phyloP scores from a whole-genome alignment of 2,888 invertebrate species.

The Pristionchus maxplancki region DNA sequence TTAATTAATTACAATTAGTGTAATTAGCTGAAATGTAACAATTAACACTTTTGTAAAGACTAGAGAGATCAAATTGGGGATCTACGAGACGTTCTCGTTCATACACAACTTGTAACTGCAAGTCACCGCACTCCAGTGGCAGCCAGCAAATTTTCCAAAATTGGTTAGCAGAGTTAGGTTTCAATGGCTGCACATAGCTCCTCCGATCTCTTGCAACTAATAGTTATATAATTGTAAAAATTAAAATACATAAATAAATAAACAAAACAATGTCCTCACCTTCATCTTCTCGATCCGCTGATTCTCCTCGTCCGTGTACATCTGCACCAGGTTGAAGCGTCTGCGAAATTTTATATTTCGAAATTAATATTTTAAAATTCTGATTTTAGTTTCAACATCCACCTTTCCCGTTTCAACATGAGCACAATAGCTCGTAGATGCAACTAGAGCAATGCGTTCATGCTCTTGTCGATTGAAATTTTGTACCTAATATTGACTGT shows the following conservation, averaged over 20 bases:
- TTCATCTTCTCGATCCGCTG: constrained; percentile 5
- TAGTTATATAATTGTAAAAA: neutral
- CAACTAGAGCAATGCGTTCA: neutral
- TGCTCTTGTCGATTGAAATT: no score
- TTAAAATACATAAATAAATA: neutral
- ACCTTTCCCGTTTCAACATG: neutral
- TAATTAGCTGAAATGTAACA: neutral
- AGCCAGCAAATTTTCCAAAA: no score
- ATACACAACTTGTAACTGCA: no score
- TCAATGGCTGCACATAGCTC: neutral
- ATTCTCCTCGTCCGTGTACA: constrained; percentile 39
- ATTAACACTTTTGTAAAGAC: neutral
- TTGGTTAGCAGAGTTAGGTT: no score
- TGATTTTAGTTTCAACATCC: neutral
- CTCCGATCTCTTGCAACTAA: no score
- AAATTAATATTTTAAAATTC: neutral
- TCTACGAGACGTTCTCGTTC: no score
- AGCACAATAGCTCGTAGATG: neutral
- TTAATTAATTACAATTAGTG: neutral
- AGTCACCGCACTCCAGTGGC: no score
- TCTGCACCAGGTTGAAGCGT: constrained; percentile 37
- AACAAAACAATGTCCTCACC: constrained; percentile 9
- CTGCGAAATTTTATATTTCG: neutral
- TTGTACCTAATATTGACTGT: no score
- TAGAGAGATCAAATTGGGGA: no score